These are phyloP conservation scores for Oncorhynchus tshawytscha DNA, from an alignment of 2,113 vertebrate genomes.

Conservation along the genomic window DNA sequence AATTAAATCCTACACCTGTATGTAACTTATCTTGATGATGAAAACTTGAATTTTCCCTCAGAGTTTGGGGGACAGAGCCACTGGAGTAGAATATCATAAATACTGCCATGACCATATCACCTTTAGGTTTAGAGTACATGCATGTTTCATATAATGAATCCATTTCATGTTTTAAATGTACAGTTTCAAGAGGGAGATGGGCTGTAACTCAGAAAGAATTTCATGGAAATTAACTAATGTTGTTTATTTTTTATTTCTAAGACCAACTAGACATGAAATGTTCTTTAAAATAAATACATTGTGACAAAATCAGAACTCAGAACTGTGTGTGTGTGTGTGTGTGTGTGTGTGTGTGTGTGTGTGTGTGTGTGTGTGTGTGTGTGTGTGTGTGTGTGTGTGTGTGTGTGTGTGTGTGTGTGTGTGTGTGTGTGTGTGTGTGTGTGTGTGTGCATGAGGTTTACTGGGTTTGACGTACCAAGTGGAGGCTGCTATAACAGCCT, in stretches of 20 bases:
- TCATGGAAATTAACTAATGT: no score
- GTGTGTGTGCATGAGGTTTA: background rate
- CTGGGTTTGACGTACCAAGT: background rate
- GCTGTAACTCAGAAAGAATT: no score
- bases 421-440: background rate
- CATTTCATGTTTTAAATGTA: no score
- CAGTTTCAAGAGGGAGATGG: no score
- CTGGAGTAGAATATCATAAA: background rate
- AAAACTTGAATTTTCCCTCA: background rate
- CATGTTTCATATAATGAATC: no score
- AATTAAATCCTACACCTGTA: background rate
- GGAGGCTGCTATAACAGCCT: no score
- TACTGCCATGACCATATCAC: background rate
- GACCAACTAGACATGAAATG: background rate
- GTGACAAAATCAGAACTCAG: background rate
- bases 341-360: background rate
- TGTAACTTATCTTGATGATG: background rate
- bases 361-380: slow-evolving; percentile 6
- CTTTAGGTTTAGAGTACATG: background rate
- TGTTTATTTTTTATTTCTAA: background rate
- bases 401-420: background rate
- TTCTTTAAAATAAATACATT: background rate
- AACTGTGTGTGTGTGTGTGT: slow-evolving; percentile 12
- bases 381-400: background rate
- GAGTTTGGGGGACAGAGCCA: background rate